These are phyloP conservation scores for Ametastegia equiseti DNA, from an alignment of 2,888 invertebrate species.

Conservation along the genomic window DNA sequence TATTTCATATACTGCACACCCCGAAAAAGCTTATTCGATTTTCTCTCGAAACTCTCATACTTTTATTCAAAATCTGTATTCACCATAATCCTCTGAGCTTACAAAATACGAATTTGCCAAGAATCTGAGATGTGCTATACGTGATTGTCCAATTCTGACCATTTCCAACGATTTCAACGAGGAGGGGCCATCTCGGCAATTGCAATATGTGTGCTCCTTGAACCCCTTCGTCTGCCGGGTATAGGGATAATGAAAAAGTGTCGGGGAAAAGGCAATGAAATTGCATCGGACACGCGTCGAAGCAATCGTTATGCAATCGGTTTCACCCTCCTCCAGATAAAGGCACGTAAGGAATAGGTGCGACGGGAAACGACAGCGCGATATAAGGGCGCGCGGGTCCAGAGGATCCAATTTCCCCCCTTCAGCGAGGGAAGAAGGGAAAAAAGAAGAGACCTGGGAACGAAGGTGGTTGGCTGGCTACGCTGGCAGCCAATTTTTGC, in stretches of 20 bases:
- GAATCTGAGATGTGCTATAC: no score
- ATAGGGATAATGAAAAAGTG: slow-evolving; percentile 16
- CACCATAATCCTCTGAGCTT: no score
- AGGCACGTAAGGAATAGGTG: slow-evolving; percentile 44
- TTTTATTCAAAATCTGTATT: no score
- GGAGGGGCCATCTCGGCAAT: neutral
- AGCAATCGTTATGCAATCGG: slow-evolving; percentile 47
- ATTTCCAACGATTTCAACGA: no score
- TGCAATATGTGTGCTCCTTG: neutral
- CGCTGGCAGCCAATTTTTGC: slow-evolving; percentile 56
- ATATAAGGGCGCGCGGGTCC: slow-evolving; percentile 43
- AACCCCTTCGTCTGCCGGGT: neutral
- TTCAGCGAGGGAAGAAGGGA: slow-evolving; percentile 24
- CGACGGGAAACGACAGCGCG: slow-evolving; percentile 46
- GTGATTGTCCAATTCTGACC: no score
- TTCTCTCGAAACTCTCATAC: neutral
- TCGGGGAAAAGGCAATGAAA: slow-evolving; percentile 21
- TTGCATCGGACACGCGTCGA: slow-evolving; percentile 43
- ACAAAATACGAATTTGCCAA: no score
- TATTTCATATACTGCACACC: neutral
- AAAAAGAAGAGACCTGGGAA: slow-evolving; percentile 25
- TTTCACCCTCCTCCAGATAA: slow-evolving; percentile 25
- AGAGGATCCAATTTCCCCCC: slow-evolving; percentile 41
- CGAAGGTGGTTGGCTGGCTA: slow-evolving; percentile 47
- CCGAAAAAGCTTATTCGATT: neutral